These are phyloP conservation scores for Caenorhabditis wallacei DNA, from an alignment of 2,888 invertebrate genomes.

Conservation along the genomic window DNA sequence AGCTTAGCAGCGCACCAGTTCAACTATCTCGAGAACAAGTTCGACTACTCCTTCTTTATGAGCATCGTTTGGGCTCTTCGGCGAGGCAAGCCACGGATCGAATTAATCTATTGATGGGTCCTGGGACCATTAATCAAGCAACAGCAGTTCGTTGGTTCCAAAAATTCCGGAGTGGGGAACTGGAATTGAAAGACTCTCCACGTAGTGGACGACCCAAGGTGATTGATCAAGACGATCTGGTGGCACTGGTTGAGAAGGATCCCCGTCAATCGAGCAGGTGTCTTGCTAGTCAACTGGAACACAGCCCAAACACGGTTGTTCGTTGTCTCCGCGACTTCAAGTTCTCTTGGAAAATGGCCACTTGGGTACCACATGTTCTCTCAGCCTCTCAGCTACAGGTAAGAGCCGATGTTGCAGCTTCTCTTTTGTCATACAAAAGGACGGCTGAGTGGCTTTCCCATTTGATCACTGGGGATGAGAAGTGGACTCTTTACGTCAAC, in stretches of 20 bases:
- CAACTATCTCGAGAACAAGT: too few species aligned
- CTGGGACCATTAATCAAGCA: too few species aligned
- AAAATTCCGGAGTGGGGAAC: neutral
- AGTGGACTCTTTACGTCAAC: neutral
- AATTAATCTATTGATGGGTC: too few species aligned
- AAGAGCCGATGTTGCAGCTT: neutral
- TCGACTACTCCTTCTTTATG: too few species aligned
- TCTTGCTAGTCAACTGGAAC: neutral
- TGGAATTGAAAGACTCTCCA: neutral
- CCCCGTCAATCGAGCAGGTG: neutral
- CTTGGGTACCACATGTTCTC: too few species aligned
- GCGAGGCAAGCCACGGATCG: too few species aligned
- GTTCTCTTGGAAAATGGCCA: too few species aligned
- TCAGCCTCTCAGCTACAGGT: neutral
- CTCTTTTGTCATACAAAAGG: neutral
- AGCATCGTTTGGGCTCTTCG: too few species aligned
- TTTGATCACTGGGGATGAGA: neutral
- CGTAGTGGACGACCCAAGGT: neutral
- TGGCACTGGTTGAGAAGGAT: neutral
- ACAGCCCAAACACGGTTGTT: neutral
- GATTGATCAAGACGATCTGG: neutral
- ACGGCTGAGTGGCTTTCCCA: neutral
- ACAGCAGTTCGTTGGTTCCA: neutral
- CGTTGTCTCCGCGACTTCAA: neutral
- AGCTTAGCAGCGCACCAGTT: too few species aligned